Conservation (phyloP, 2,113 vertebrate species). For the Notechis scutatus region DNA sequence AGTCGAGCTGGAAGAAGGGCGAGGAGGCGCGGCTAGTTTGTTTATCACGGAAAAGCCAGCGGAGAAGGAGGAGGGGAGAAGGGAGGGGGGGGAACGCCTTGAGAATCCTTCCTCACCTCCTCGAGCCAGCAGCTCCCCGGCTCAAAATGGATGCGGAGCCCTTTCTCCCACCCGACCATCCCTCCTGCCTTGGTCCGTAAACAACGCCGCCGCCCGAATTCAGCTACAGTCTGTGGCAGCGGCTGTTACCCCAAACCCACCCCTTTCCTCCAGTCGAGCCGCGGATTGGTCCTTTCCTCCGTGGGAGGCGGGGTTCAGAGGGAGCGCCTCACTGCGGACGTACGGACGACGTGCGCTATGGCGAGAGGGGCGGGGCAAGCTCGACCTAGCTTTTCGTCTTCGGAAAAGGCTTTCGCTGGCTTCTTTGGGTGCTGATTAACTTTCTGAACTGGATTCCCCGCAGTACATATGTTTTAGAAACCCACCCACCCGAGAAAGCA, state of each 20-base stretch:
- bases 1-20: background rate
- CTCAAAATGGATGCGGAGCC: conserved; percentile 77
- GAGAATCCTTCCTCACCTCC: conserved; percentile 71
- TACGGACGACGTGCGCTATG: background rate
- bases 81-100: rapidly evolving
- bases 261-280: background rate
- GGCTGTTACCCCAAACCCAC: background rate
- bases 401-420: background rate
- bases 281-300: background rate
- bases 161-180: conserved; percentile 79
- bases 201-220: background rate
- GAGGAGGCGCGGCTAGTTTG: background rate
- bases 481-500: background rate
- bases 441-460: background rate
- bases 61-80: background rate
- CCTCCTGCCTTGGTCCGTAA: conserved; percentile 3
- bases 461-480: background rate
- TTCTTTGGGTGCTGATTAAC: background rate
- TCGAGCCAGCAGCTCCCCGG: conserved; percentile 82
- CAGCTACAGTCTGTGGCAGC: background rate
- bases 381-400: background rate
- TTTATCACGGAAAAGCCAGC: background rate
- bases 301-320: background rate
- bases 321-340: background rate
- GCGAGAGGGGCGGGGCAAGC: background rate